Percentiles rank a stretch among this genome's conserved stretches.
These are phyloP conservation scores for Dendronephthya gigantea DNA, from an alignment of 64 coral and sea anemone species.

Conservation along the genomic window DNA sequence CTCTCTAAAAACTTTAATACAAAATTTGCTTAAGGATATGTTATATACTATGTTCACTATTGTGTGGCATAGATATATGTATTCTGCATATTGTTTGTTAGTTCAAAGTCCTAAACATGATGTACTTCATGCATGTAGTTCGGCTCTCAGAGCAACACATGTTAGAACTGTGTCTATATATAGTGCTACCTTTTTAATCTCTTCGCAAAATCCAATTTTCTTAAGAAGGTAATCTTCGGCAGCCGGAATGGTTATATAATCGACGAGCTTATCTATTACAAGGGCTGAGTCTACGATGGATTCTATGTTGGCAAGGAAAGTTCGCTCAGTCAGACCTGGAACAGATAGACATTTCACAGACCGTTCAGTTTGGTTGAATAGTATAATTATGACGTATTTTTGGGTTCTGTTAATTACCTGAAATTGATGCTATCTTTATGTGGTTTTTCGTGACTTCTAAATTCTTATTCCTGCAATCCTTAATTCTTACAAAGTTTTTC, in stretches of 20 bases:
- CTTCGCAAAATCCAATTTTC: constrained; percentile 9
- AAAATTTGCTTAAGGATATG: not conserved
- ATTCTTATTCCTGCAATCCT: not conserved
- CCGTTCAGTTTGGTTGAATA: not conserved
- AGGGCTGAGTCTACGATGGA: not conserved
- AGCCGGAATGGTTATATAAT: not conserved
- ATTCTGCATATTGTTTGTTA: too few relatives aligned
- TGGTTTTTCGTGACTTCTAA: constrained; percentile 5
- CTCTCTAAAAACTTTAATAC: not conserved
- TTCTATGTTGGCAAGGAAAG: constrained; percentile 1
- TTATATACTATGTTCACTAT: not conserved
- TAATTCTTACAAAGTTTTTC: not conserved
- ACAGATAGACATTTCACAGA: not conserved
- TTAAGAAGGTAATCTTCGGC: not conserved
- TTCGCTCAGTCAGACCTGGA: not conserved
- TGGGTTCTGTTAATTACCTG: not conserved
- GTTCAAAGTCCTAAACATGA: too few relatives aligned
- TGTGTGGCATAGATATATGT: too few relatives aligned
- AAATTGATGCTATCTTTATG: constrained; percentile 27
- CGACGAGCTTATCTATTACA: not conserved
- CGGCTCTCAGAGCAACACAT: too few relatives aligned
- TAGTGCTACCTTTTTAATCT: not conserved
- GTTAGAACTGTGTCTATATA: too few relatives aligned
- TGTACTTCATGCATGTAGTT: too few relatives aligned
- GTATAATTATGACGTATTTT: not conserved